Evolutionary conservation across 2,888 invertebrate genomes (phyloP).

Genomic region (Tenthredo scrophulariae): DNA sequence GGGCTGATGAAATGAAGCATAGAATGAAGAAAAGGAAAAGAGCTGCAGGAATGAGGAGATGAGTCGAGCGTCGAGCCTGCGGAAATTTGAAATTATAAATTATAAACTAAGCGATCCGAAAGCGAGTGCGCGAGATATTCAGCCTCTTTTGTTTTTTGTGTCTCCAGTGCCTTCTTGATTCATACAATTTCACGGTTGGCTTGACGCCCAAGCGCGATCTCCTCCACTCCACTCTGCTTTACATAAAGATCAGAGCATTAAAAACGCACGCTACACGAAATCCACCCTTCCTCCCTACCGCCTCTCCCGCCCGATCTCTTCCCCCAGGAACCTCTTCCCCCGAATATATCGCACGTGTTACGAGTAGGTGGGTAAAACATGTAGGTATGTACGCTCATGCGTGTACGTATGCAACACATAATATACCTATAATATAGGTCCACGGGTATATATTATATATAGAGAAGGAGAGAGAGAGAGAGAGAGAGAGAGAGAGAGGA

Average conservation of each 20-base stretch:
- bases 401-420: no score
- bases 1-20: neutral
- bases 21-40: slow-evolving; percentile 26
- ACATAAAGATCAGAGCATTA: slow-evolving; percentile 78
- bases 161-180: slow-evolving; percentile 72
- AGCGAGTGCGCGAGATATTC: slow-evolving; percentile 59
- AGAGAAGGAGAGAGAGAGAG: neutral
- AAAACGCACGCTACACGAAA: slow-evolving; percentile 75
- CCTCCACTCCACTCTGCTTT: slow-evolving; percentile 68
- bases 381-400: slow-evolving; percentile 34
- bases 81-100: slow-evolving; percentile 73
- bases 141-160: slow-evolving; percentile 65
- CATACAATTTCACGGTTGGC: slow-evolving; percentile 78
- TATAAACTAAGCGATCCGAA: slow-evolving; percentile 59
- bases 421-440: neutral
- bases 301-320: slow-evolving; percentile 51
- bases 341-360: slow-evolving; percentile 31
- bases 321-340: slow-evolving; percentile 55
- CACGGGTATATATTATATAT: neutral
- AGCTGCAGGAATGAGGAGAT: slow-evolving; percentile 39
- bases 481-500: slow-evolving; percentile 52
- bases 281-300: slow-evolving; percentile 65
- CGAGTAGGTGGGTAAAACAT: neutral
- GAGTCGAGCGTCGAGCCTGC: slow-evolving; percentile 56
- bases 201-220: slow-evolving; percentile 70